Conservation (phyloP, 2,113 vertebrate species). For the Desmodus rotundus region DNA sequence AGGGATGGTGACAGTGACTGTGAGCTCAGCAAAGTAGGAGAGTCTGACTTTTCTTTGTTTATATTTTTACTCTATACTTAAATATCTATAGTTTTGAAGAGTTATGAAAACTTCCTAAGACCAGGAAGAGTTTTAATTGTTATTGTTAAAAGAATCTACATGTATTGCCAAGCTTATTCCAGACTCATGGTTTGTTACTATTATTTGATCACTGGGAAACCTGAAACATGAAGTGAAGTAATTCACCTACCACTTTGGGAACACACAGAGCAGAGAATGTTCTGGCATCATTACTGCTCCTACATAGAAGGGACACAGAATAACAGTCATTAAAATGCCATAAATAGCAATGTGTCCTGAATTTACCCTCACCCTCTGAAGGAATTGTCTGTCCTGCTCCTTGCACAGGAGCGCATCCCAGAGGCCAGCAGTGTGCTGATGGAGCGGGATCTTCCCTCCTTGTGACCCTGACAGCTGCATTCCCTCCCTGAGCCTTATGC, state of each 20-base stretch:
- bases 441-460: neutral
- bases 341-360: neutral
- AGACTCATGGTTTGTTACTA: neutral
- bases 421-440: neutral
- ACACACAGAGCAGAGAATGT: neutral
- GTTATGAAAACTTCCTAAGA: neutral
- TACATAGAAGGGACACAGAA: neutral
- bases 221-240: neutral
- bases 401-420: neutral
- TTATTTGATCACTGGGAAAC: neutral
- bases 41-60: neutral
- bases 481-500: neutral
- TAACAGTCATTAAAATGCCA: conserved; percentile 36
- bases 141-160: neutral
- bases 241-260: neutral
- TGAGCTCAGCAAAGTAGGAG: neutral
- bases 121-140: neutral
- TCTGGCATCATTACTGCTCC: neutral
- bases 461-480: neutral
- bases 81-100: neutral
- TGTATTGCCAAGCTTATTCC: neutral
- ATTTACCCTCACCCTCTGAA: neutral
- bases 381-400: neutral
- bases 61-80: neutral
- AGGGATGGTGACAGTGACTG: neutral